phyloP scores from a whole-genome alignment of 2,888 invertebrate genomes.

The Temnothorax ravouxi region DNA sequence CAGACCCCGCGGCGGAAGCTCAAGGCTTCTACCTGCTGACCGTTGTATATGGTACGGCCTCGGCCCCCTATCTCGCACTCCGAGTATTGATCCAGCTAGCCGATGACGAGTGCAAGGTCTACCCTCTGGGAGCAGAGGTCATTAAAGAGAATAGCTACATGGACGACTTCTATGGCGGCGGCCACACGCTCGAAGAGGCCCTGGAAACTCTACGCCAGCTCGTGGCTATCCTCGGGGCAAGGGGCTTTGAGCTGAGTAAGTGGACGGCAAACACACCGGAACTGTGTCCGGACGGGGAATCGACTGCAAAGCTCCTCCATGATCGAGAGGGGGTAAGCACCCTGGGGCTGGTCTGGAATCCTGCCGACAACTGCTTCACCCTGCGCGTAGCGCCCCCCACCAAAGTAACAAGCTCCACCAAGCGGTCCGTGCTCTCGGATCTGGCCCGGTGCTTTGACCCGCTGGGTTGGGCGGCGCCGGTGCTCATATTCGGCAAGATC shows the following conservation, averaged over 20 bases:
- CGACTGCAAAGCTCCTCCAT: neutral
- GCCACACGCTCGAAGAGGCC: neutral
- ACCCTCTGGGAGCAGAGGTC: neutral
- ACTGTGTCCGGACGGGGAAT: neutral
- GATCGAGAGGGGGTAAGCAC: neutral
- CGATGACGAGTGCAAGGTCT: neutral
- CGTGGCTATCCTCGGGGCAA: neutral
- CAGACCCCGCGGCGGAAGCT: accelerated
- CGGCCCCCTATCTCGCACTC: neutral
- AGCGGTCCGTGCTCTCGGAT: too few species aligned
- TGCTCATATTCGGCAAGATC: too few species aligned
- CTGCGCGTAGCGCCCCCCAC: neutral
- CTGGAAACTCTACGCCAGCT: neutral
- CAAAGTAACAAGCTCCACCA: too few species aligned
- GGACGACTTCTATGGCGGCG: neutral
- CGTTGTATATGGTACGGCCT: neutral
- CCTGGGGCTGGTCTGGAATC: neutral
- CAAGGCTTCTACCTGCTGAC: neutral
- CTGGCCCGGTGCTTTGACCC: too few species aligned
- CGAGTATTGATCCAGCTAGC: neutral
- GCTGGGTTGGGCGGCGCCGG: too few species aligned
- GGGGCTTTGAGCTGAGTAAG: neutral
- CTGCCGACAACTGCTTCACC: neutral
- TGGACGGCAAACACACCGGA: neutral
- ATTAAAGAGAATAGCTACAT: neutral